Conservation (phyloP, 2,113 vertebrate genomes). For the Arizona elegans region DNA sequence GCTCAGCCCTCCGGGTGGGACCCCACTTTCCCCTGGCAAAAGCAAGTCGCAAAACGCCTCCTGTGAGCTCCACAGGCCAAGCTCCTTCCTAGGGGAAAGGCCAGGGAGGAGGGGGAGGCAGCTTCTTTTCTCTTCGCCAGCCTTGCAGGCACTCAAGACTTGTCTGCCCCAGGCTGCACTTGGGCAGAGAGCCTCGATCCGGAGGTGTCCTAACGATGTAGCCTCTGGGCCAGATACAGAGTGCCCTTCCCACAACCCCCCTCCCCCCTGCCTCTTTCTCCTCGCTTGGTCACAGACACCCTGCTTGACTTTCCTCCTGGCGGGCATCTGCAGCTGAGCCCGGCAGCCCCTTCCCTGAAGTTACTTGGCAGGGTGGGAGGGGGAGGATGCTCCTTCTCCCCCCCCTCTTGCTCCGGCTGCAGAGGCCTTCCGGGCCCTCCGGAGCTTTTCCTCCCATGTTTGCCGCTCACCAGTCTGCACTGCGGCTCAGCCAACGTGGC, state of each 20-base stretch:
- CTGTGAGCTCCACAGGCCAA: background rate
- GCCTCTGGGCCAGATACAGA: background rate
- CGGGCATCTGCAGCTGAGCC: background rate
- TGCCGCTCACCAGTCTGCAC: background rate
- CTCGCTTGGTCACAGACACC: background rate
- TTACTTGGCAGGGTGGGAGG: background rate
- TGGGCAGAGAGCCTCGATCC: background rate
- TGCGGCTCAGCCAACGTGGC: background rate
- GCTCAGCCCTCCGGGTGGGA: background rate
- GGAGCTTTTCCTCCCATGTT: background rate
- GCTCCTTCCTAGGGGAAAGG: background rate
- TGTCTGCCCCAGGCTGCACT: background rate
- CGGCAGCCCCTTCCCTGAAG: background rate
- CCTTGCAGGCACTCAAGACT: background rate
- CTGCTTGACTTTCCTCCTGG: background rate
- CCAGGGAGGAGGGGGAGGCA: background rate
- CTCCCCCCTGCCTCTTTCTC: no score
- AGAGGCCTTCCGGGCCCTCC: background rate
- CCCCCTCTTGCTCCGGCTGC: background rate
- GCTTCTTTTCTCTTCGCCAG: background rate
- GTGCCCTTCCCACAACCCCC: background rate
- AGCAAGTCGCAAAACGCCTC: background rate
- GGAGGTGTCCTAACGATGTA: background rate
- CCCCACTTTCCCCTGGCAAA: background rate
- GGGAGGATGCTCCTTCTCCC: background rate